These are phyloP conservation scores for Adoxophyes honmai DNA, from an alignment of 1,140 invertebrate species.

Conservation along the genomic window DNA sequence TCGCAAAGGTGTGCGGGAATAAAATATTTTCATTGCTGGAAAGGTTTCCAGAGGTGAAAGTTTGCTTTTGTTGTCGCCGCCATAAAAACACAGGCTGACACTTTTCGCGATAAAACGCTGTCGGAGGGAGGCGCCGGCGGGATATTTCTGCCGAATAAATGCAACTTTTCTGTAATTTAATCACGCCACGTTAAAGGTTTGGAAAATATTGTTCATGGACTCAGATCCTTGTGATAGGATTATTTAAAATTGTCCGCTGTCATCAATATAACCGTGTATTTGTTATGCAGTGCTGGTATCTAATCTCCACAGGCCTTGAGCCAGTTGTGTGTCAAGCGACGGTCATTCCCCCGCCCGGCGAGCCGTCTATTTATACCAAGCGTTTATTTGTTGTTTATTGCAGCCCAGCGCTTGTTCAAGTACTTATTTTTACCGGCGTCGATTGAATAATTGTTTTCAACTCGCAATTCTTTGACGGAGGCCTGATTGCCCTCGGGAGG, in stretches of 20 bases:
- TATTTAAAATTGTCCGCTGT: slow-evolving; percentile 43
- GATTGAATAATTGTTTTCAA: slow-evolving; percentile 57
- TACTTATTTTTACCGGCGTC: slow-evolving; percentile 46
- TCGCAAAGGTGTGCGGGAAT: slow-evolving; percentile 19
- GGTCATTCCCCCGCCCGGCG: slow-evolving; percentile 65
- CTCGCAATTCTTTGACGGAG: neutral
- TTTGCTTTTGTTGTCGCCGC: slow-evolving; percentile 50
- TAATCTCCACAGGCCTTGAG: slow-evolving; percentile 71
- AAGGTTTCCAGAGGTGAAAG: slow-evolving; percentile 51
- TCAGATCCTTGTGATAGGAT: slow-evolving; percentile 13
- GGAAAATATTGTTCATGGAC: too few species aligned
- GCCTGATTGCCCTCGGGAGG: neutral
- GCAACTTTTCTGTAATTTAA: slow-evolving; percentile 56
- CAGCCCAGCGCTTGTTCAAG: slow-evolving; percentile 41
- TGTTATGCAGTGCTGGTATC: slow-evolving; percentile 66
- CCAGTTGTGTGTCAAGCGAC: slow-evolving; percentile 71
- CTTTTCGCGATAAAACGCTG: slow-evolving; percentile 60
- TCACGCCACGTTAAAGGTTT: slow-evolving; percentile 25
- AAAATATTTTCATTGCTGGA: slow-evolving; percentile 50
- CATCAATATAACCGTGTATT: slow-evolving; percentile 30
- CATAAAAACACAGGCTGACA: slow-evolving; percentile 57
- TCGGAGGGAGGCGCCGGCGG: slow-evolving; percentile 35
- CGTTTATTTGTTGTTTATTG: slow-evolving; percentile 72
- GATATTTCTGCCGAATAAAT: slow-evolving; percentile 29
- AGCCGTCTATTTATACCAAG: slow-evolving; percentile 65